These are phyloP conservation scores for Polymixis flavicincta DNA, from an alignment of 2,888 invertebrate species.

Conservation along the genomic window DNA sequence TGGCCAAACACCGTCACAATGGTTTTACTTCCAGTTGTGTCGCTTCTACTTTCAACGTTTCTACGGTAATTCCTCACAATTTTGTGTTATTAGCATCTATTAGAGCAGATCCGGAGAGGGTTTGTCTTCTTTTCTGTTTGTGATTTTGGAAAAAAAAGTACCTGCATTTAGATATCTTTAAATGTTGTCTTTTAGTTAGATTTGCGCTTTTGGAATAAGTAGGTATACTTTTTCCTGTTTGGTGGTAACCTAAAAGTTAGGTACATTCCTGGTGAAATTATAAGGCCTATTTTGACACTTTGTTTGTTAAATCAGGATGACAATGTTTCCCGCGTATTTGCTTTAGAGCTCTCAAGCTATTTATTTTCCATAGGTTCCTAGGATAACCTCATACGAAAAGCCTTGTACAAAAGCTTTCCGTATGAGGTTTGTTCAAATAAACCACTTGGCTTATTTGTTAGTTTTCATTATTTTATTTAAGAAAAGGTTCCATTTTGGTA, in stretches of 20 bases:
- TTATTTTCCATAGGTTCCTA: background rate
- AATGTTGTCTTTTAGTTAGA: background rate
- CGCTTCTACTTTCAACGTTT: background rate
- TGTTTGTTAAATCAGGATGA: background rate
- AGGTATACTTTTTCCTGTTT: no score
- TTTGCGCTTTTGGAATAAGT: background rate
- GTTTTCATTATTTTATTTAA: background rate
- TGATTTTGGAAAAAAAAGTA: background rate
- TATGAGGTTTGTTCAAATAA: background rate
- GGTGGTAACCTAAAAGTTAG: no score
- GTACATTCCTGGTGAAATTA: background rate
- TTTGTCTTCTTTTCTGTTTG: background rate
- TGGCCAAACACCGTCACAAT: background rate
- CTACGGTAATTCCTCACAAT: background rate
- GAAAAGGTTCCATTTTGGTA: no score
- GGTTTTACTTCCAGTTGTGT: background rate
- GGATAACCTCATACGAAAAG: no score
- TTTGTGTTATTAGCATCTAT: conserved; percentile 16
- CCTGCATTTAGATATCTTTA: background rate
- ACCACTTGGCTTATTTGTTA: background rate
- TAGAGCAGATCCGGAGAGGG: background rate
- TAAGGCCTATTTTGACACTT: background rate
- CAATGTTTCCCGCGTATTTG: background rate
- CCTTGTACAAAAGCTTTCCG: background rate
- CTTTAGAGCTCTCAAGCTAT: background rate